Evolutionary conservation across 2,888 invertebrate genomes (phyloP).

Genomic region (Euphydryas editha): DNA sequence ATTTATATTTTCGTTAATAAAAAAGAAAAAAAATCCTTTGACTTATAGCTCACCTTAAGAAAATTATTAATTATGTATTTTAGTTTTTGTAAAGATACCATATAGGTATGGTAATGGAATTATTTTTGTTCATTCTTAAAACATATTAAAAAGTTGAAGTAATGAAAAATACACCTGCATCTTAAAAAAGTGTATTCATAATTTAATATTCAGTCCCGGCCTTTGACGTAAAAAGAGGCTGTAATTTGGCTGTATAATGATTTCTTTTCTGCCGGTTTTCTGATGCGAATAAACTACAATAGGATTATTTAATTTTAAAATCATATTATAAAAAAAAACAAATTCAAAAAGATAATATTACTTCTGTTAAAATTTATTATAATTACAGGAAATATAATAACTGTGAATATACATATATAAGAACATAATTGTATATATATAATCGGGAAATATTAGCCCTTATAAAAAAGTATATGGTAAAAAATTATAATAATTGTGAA

Average conservation of each 20-base stretch:
- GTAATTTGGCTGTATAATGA: conserved; percentile 10
- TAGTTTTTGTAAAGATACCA: neutral
- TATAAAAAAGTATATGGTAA: too few relatives aligned
- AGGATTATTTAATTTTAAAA: neutral
- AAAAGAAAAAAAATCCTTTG: neutral
- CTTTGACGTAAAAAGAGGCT: conserved; percentile 2
- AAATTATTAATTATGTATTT: neutral
- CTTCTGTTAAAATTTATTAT: too few relatives aligned
- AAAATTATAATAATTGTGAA: too few relatives aligned
- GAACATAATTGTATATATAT: too few relatives aligned
- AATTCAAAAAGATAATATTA: too few relatives aligned
- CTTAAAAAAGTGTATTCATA: neutral
- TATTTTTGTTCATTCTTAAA: neutral
- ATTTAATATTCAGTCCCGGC: conserved; percentile 11
- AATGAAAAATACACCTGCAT: conserved; percentile 8
- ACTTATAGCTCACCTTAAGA: neutral
- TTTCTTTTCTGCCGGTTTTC: neutral
- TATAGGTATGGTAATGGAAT: neutral
- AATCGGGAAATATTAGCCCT: too few relatives aligned
- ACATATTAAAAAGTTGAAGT: neutral
- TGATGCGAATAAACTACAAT: neutral
- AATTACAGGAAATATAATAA: too few relatives aligned
- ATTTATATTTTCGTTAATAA: neutral
- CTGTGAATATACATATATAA: too few relatives aligned
- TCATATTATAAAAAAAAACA: too few relatives aligned